A percentile compares a stretch with the other conserved stretches of the same genome.
These are phyloP conservation scores for Morinoia aosen DNA, from an alignment of 2,888 invertebrate species.

Conservation along the genomic window DNA sequence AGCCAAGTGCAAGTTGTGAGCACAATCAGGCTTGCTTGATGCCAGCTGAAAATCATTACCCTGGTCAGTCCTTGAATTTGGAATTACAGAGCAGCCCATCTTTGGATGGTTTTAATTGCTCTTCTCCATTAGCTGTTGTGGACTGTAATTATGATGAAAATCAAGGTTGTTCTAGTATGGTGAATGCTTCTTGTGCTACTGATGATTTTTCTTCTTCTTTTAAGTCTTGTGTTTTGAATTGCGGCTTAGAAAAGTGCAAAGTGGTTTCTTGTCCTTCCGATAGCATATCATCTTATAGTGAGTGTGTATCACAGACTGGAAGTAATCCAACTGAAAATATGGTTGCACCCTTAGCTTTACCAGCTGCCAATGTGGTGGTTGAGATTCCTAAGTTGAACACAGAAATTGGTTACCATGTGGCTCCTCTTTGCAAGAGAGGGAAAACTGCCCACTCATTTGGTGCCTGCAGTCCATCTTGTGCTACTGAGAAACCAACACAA, in stretches of 20 bases:
- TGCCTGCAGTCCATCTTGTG: not conserved
- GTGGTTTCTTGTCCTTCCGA: not conserved
- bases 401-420: not conserved
- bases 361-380: not conserved
- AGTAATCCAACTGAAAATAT: not conserved
- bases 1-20: not conserved
- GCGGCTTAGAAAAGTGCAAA: not conserved
- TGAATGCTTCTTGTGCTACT: not conserved
- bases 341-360: not conserved
- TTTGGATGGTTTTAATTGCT: not conserved
- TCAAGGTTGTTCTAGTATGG: not conserved
- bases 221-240: not conserved
- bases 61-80: slow-evolving; percentile 6
- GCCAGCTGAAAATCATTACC: not conserved
- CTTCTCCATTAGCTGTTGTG: too few species aligned
- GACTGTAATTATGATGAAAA: not conserved
- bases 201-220: not conserved
- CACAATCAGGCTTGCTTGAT: not conserved
- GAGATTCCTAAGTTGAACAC: not conserved
- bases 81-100: not conserved
- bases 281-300: not conserved
- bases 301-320: not conserved
- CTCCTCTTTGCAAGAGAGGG: not conserved
- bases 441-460: not conserved
- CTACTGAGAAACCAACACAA: not conserved